phyloP scores from a whole-genome alignment of 2,113 vertebrate genomes.

The Carassius gibelio region DNA sequence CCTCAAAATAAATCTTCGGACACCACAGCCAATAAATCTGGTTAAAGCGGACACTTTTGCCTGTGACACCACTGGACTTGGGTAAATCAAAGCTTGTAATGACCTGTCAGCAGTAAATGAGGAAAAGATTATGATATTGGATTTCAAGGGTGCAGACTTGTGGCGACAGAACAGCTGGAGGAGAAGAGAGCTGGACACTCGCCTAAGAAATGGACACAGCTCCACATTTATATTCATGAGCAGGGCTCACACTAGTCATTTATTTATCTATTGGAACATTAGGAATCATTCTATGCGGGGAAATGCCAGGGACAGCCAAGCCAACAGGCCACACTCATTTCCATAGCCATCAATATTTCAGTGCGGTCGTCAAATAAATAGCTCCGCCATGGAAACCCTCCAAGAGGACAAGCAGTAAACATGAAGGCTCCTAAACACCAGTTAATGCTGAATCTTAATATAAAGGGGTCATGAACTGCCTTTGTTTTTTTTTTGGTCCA shows the following conservation, averaged over 20 bases:
- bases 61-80: conserved; percentile 49
- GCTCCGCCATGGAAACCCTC: background rate
- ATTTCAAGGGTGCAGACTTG: conserved; percentile 57
- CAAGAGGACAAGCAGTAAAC: background rate
- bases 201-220: conserved; percentile 39
- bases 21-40: conserved; percentile 54
- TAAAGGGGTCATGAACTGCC: too few relatives aligned
- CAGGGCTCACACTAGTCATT: conserved; percentile 18
- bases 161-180: conserved; percentile 58
- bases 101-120: conserved; percentile 61
- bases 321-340: background rate
- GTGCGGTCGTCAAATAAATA: conserved; percentile 9
- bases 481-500: too few relatives aligned
- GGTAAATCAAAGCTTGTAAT: conserved; percentile 64
- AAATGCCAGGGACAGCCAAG: background rate
- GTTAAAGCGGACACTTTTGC: conserved; percentile 48
- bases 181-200: conserved; percentile 48
- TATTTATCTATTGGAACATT: conserved; percentile 19
- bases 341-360: conserved; percentile 18
- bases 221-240: conserved; percentile 32
- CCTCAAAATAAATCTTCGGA: conserved; percentile 58
- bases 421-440: background rate
- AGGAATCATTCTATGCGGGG: background rate
- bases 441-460: background rate
- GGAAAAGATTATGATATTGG: conserved; percentile 50